Evolutionary conservation across 1,140 invertebrate species (phyloP).

Genomic region (Chlorops oryzae): DNA sequence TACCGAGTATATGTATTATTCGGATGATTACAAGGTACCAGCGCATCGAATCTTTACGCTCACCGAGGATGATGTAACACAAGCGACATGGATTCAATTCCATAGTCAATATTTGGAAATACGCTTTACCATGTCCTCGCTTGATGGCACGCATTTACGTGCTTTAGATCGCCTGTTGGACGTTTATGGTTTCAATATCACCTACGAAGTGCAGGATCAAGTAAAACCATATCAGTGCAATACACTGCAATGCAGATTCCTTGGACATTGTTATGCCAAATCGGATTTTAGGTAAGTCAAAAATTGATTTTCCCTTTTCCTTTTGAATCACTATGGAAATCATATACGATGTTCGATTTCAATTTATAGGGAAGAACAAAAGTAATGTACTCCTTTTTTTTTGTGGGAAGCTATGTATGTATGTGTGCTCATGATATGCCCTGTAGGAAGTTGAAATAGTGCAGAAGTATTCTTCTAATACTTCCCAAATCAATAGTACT

Average conservation of each 20-base stretch:
- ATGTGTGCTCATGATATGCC: too few species aligned
- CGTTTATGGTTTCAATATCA: conserved; percentile 88
- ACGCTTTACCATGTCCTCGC: conserved; percentile 63
- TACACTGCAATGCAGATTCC: conserved; percentile 70
- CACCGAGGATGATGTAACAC: conserved; percentile 65
- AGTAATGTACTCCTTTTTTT: too few species aligned
- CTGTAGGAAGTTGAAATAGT: too few species aligned
- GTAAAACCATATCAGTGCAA: conserved; percentile 62
- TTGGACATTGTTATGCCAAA: conserved; percentile 73
- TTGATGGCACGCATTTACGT: conserved; percentile 76
- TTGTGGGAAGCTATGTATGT: too few species aligned
- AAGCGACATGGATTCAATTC: conserved; percentile 61
- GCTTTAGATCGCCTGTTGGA: conserved; percentile 73
- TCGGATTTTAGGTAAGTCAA: conserved; percentile 63
- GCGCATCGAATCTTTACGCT: conserved; percentile 48
- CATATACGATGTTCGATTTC: too few species aligned
- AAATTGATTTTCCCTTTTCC: too few species aligned
- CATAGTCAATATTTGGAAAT: conserved; percentile 71
- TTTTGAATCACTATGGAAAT: too few species aligned
- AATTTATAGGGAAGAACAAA: too few species aligned
- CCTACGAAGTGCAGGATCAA: conserved; percentile 66
- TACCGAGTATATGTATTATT: conserved; percentile 76
- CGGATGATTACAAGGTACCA: conserved; percentile 61
- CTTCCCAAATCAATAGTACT: too few species aligned
- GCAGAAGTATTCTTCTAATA: too few species aligned